Evolutionary conservation across 2,797 vertebrate genomes (phyloP), one percentile per base, ranked within the genome.

Genomic region (Clarias pachynema): DNA sequence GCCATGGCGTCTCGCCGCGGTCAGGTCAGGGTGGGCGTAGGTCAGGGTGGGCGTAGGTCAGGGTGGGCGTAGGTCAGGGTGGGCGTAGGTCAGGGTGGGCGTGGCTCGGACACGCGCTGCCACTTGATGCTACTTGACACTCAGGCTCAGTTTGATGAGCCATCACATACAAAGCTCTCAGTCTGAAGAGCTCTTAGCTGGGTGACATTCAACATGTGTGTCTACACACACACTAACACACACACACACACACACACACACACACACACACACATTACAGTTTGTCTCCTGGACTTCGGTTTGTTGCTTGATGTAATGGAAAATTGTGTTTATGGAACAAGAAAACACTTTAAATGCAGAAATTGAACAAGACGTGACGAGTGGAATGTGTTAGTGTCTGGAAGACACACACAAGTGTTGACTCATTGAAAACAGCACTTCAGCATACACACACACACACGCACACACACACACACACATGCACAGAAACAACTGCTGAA

Each of bases 301-400:
- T 63, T 80, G 78, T 37, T 80, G 37, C 70, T 72, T 93, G 89
- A 93, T 86, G 88, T 85, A 87, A 92, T 92, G 92, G 92, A 93
- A 84, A 84, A 84, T 60, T 1, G 34, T 44, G 37, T 24, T 0
- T 37, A 72, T 24, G 69, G 4, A 79, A 31, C 1, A 31, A 37
- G 62, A 66, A 40, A 14, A 79, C 53, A 60, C 53, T 69, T 59
- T 70, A 57, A 53, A 84, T 9, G 40, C 84, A 70, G 87, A 91
- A 92, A 88, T 78, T 84, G 90, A 94, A 91, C 89, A 91, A 78
- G 88, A 90, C 87, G 83, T 92, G n/a, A 92, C 80, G 84, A 93
- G 91, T 91, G 85, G 72, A 86, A n/a, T 49, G 70, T n/a, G 70
- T 72, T n/a, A 44, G 84, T 87, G 85, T 73, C 69, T 81, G 34